These are phyloP conservation scores for Sander lucioperca DNA, from an alignment of 2,113 vertebrate species.

Conservation along the genomic window DNA sequence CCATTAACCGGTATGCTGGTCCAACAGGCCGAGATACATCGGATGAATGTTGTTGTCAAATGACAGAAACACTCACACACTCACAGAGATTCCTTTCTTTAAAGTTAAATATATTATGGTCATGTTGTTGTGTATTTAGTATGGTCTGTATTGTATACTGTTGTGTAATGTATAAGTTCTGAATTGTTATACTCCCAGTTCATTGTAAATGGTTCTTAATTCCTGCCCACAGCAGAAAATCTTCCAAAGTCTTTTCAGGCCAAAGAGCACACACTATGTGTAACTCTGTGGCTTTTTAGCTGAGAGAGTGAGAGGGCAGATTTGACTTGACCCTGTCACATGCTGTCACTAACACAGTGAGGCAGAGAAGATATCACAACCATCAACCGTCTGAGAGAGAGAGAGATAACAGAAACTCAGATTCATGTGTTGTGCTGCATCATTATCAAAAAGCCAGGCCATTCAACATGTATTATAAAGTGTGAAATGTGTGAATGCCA, in stretches of 20 bases:
- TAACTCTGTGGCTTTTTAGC: conserved; percentile 49
- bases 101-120: not conserved
- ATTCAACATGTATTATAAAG: not conserved
- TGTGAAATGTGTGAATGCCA: not conserved
- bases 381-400: not conserved
- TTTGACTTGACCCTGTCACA: conserved; percentile 53
- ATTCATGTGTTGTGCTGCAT: not conserved
- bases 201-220: not conserved
- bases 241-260: conserved; percentile 23
- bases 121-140: not conserved
- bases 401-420: conserved; percentile 5
- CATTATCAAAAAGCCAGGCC: not conserved
- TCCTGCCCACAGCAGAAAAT: conserved; percentile 13
- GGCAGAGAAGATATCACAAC: not conserved
- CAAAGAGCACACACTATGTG: conserved; percentile 20
- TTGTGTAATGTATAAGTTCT: not conserved
- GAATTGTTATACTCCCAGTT: not conserved
- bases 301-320: conserved; percentile 28
- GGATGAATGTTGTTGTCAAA: no score
- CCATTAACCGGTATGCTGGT: conserved; percentile 58
- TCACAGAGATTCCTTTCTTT: no score
- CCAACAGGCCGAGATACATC: conserved; percentile 29
- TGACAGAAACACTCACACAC: no score
- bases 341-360: conserved; percentile 17
- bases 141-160: not conserved